A percentile compares a stretch with the other conserved stretches of the same genome.
Conservation (phyloP, 2,797 vertebrate species). For the Pseudochirops cupreus region DNA sequence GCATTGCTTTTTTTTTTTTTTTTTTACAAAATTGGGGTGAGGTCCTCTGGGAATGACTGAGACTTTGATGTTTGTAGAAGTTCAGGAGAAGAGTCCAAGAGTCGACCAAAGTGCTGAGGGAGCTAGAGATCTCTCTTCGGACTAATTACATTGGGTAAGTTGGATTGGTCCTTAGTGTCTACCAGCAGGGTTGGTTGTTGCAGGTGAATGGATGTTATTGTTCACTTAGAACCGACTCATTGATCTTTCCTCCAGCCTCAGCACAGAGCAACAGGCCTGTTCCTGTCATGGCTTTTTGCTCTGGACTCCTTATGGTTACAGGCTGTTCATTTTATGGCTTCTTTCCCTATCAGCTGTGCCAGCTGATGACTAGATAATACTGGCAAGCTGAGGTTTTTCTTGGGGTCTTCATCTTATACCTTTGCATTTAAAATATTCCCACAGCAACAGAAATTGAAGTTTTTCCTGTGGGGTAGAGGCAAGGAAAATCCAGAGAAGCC, state of each 20-base stretch:
- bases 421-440: conserved; percentile 65
- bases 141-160: conserved; percentile 98
- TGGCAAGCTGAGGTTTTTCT: conserved; percentile 65
- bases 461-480: conserved; percentile 65
- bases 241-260: background rate
- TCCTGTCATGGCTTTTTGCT: conserved; percentile 36
- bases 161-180: background rate
- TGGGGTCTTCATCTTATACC: conserved; percentile 65
- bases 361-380: conserved; percentile 63
- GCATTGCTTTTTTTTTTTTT: conserved; percentile 5
- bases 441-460: conserved; percentile 58
- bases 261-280: background rate
- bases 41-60: conserved; percentile 58
- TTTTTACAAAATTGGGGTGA: background rate
- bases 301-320: conserved; percentile 24
- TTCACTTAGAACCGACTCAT: background rate
- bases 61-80: conserved; percentile 89
- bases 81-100: conserved; percentile 97
- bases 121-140: conserved; percentile 97
- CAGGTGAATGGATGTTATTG: background rate
- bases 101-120: conserved; percentile 96
- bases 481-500: conserved; percentile 27
- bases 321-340: conserved; percentile 50
- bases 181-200: background rate
- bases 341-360: conserved; percentile 44